A percentile compares a stretch with the other conserved stretches of the same genome.
Evolutionary conservation across 2,797 vertebrate species (phyloP).

Genomic region (Urocyon cinereoargenteus): DNA sequence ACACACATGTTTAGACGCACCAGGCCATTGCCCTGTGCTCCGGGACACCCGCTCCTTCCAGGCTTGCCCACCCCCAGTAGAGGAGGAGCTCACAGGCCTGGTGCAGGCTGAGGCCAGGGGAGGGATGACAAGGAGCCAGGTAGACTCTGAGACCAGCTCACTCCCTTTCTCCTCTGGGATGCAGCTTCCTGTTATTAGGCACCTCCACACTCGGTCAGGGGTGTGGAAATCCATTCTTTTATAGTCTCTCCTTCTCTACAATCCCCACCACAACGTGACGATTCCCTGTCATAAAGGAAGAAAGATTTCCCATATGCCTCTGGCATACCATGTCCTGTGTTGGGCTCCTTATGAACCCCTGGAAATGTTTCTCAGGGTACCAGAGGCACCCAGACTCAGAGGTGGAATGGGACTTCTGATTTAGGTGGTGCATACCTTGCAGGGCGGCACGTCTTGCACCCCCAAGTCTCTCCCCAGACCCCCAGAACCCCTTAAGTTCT

Average conservation of each 20-base stretch:
- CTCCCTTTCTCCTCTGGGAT: neutral
- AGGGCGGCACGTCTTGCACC: neutral
- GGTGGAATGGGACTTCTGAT: neutral
- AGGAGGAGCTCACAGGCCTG: neutral
- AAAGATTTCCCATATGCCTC: neutral
- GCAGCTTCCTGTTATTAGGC: neutral
- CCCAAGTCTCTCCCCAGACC: neutral
- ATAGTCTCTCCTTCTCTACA: neutral
- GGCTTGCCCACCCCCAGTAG: neutral
- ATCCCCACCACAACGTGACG: neutral
- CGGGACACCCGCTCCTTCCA: neutral
- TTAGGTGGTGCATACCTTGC: neutral
- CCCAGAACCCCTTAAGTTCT: neutral
- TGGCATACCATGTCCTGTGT: neutral
- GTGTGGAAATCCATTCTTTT: neutral
- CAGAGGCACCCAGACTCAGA: neutral
- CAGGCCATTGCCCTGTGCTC: neutral
- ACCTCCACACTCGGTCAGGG: neutral
- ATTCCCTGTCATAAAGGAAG: neutral
- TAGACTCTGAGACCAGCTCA: neutral
- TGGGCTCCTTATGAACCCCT: neutral
- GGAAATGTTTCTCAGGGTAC: neutral
- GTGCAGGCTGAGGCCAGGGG: neutral
- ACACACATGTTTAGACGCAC: accelerated
- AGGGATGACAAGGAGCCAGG: neutral